These are phyloP conservation scores for Chrosomus eos DNA, from an alignment of 2,797 vertebrate species.

Conservation along the genomic window DNA sequence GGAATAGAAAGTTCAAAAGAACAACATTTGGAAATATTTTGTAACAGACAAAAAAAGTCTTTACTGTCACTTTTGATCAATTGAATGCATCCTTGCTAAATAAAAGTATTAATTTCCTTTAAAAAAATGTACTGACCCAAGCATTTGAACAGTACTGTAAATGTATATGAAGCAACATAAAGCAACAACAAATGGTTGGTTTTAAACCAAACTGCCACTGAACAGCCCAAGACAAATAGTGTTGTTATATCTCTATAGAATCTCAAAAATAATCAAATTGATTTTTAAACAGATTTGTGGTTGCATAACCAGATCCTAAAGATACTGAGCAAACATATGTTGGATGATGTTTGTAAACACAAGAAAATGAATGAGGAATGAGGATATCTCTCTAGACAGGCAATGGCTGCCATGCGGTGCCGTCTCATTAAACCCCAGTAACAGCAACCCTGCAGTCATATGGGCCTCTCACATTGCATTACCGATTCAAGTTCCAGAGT, in stretches of 20 bases:
- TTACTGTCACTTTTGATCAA: no score
- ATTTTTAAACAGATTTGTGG: slow-evolving; percentile 12
- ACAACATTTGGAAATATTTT: no score
- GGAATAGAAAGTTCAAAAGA: neutral
- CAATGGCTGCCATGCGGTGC: neutral
- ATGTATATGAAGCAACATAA: no score
- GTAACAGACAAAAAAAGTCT: no score
- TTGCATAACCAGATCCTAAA: slow-evolving; percentile 3
- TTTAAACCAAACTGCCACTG: neutral
- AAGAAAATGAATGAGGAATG: slow-evolving; percentile 59
- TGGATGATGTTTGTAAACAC: slow-evolving; percentile 61
- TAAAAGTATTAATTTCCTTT: no score
- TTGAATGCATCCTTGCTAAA: no score
- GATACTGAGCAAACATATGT: slow-evolving; percentile 26
- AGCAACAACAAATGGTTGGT: no score
- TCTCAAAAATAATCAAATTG: neutral
- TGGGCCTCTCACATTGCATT: slow-evolving; percentile 69
- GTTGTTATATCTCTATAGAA: neutral
- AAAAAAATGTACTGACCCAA: no score
- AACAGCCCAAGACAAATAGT: neutral
- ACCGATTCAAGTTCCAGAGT: slow-evolving; percentile 68
- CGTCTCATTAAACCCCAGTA: neutral
- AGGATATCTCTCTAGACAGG: neutral
- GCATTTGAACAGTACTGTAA: no score
- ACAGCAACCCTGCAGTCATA: neutral